phyloP scores from a whole-genome alignment of 1,140 invertebrate genomes.

The Macrosteles quadrilineatus region DNA sequence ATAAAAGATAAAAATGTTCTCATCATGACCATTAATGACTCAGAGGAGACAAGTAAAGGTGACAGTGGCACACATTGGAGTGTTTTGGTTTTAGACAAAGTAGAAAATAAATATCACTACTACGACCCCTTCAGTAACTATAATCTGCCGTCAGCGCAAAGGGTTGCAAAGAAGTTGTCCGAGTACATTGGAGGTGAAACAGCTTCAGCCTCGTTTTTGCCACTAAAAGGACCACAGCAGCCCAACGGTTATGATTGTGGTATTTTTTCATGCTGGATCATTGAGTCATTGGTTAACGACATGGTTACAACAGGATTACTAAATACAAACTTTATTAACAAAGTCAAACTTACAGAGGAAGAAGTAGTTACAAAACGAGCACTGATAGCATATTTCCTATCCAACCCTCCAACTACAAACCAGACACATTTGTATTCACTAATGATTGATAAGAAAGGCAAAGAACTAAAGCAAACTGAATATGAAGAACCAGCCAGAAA shows the following conservation, averaged over 20 bases:
- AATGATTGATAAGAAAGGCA: neutral
- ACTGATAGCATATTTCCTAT: neutral
- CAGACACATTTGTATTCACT: neutral
- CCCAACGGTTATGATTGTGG: neutral
- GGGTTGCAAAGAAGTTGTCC: neutral
- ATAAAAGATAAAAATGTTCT: neutral
- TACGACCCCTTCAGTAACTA: no score
- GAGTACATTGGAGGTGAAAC: neutral
- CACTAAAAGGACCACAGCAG: neutral
- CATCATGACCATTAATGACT: no score
- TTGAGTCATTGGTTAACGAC: neutral
- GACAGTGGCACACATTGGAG: no score
- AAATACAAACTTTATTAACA: neutral
- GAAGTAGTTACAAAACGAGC: neutral
- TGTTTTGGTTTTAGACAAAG: no score
- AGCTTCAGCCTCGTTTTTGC: neutral
- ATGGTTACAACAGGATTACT: neutral
- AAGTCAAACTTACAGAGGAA: neutral
- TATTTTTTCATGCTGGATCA: neutral
- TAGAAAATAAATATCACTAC: no score
- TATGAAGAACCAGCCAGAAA: no score
- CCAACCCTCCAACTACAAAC: neutral
- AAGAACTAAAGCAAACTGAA: neutral
- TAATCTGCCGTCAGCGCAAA: no score
- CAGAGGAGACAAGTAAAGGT: no score